A percentile compares a stretch with the other conserved stretches of the same genome.
phyloP scores from a whole-genome alignment of 2,113 vertebrate species.

The Bucco capensis region DNA sequence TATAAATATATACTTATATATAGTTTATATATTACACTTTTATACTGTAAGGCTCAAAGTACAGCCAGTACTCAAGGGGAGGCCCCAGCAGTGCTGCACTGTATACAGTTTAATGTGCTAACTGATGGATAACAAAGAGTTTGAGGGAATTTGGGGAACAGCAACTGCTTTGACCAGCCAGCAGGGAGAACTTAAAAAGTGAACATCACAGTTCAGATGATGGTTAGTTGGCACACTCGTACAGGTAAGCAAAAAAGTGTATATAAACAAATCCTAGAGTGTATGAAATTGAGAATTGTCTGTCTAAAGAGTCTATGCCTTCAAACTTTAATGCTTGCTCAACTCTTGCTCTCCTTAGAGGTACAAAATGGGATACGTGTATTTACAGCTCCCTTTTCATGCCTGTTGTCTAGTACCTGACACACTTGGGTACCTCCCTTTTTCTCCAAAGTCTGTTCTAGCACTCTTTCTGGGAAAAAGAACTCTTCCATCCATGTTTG shows the following conservation, averaged over 20 bases:
- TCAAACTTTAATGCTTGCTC: background rate
- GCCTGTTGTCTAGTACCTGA: background rate
- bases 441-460: background rate
- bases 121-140: background rate
- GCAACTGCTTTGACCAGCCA: background rate
- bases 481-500: background rate
- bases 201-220: background rate
- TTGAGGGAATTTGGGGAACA: background rate
- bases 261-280: background rate
- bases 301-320: background rate
- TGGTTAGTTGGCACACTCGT: background rate
- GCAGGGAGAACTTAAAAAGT: background rate
- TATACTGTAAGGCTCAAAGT: background rate
- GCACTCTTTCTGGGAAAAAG: background rate
- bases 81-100: rapidly evolving
- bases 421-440: background rate
- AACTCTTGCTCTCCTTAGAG: background rate
- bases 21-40: too few species aligned
- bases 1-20: too few species aligned
- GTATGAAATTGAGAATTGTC: background rate
- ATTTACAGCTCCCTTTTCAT: background rate
- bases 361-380: background rate
- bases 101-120: background rate
- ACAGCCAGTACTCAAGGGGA: rapidly evolving
- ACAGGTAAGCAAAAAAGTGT: background rate